Evolutionary conservation across 1,140 invertebrate genomes (phyloP).

Genomic region (Parapsyche elsis): DNA sequence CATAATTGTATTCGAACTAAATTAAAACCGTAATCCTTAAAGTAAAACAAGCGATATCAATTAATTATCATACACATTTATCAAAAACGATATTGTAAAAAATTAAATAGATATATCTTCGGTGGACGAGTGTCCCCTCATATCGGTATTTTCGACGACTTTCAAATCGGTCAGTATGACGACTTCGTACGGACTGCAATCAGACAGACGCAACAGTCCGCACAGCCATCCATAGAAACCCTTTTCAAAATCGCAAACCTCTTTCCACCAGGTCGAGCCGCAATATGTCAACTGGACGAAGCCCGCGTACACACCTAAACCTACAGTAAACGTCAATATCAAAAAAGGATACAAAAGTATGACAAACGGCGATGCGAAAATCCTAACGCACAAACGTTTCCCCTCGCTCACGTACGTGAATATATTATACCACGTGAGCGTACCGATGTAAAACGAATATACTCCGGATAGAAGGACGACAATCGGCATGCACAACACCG

Average conservation of each 20-base stretch:
- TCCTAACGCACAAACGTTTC: slow-evolving; percentile 70
- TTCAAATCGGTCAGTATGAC: slow-evolving; percentile 64
- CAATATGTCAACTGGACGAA: slow-evolving; percentile 77
- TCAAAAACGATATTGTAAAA: background rate
- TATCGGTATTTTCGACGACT: slow-evolving; percentile 54
- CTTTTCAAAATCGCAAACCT: slow-evolving; percentile 81
- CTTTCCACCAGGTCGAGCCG: slow-evolving; percentile 75
- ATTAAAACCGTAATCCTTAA: no score
- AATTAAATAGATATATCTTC: slow-evolving; percentile 55
- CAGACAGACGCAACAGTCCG: slow-evolving; percentile 73
- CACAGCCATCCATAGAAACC: slow-evolving; percentile 85
- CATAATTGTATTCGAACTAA: no score
- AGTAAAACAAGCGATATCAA: no score
- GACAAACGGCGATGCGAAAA: slow-evolving; percentile 74
- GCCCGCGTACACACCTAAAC: slow-evolving; percentile 75
- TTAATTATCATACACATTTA: background rate
- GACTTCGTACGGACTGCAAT: slow-evolving; percentile 78
- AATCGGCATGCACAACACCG: slow-evolving; percentile 74
- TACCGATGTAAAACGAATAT: slow-evolving; percentile 81
- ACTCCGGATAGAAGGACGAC: slow-evolving; percentile 72
- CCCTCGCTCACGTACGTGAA: slow-evolving; percentile 78
- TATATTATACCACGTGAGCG: slow-evolving; percentile 82
- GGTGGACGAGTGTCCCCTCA: slow-evolving; percentile 54
- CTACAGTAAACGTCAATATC: slow-evolving; percentile 74
- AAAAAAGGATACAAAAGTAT: slow-evolving; percentile 79